Evolutionary conservation across 1,140 invertebrate genomes (phyloP).

Genomic region (Zaprionus ghesquierei): DNA sequence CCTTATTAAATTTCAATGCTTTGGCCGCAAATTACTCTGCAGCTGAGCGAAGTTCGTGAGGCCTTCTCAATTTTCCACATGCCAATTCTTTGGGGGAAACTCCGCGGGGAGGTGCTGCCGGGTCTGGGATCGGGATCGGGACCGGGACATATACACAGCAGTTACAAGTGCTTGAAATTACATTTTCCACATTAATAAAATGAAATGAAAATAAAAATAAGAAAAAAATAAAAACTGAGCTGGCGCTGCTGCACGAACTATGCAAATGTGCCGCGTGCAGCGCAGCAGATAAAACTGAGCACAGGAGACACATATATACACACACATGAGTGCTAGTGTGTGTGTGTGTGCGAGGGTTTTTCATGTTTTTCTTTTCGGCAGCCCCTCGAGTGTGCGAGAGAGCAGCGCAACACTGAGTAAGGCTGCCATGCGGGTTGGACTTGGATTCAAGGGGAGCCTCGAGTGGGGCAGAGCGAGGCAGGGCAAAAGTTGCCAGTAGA

Average conservation of each 20-base stretch:
- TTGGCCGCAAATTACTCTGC: conserved; percentile 28
- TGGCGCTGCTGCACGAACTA: conserved; percentile 58
- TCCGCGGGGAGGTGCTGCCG: no score
- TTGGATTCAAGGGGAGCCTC: not conserved
- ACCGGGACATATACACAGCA: conserved; percentile 12
- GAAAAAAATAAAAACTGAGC: conserved; percentile 51
- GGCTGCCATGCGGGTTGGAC: not conserved
- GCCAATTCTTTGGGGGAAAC: conserved; percentile 45
- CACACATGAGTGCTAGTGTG: conserved; percentile 48
- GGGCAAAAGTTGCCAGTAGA: conserved; percentile 22
- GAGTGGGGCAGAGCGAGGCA: not conserved
- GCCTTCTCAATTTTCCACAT: conserved; percentile 58
- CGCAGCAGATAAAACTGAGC: conserved; percentile 67
- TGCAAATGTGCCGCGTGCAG: conserved; percentile 75
- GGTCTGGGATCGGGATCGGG: not conserved
- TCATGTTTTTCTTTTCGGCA: conserved; percentile 4
- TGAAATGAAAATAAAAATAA: conserved; percentile 54
- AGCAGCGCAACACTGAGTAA: not conserved
- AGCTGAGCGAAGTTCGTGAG: conserved; percentile 14
- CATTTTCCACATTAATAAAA: conserved; percentile 74
- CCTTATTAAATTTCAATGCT: conserved; percentile 30
- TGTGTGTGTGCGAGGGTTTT: conserved; percentile 4
- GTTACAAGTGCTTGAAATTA: conserved; percentile 69
- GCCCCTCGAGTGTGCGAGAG: conserved; percentile 10
- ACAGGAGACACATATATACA: conserved; percentile 32